Evolutionary conservation across 2,113 vertebrate species (phyloP), one percentile per base, ranked within the genome.

Genomic region (Hyperopisus bebe): DNA sequence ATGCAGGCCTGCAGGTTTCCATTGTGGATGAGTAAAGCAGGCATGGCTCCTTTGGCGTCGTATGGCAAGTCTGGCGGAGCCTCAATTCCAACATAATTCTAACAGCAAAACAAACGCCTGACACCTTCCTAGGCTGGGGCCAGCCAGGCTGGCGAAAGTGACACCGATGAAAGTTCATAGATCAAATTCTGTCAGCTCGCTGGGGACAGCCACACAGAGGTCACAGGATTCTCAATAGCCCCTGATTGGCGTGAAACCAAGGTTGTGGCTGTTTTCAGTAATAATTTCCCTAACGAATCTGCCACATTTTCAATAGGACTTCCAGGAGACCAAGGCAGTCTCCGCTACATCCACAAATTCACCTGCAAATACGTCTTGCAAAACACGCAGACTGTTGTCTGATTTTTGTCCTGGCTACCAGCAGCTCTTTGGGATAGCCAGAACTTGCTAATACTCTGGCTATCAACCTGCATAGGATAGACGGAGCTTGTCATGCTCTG

Each of bases 1-100:
- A 94, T 95, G 93, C 88, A 55, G 53, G 53, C 92, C 93, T 91
- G 91, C 87, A 89, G 90, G 91, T 95, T 95, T 95, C 93, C 95
- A 94, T 92, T 21, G 85, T 70, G 91, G 93, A 91, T 89, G 90
- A 91, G 27, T 62, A 86, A 90, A 87, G 91, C 86, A 88, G 90
- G 87, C 92, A 93, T 92, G 92, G 91, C 92, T 91, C 50, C 53
- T 91, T 39, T 90, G 89, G 90, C 90, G 93, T 88, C 89, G 90
- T 21, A 5, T 80, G 88, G 87, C 90, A 89, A 88, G 90, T 91
- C 51, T 66, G 91, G 88, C 89, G 90, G 90, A 82, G 47, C 77
- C 90, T 74, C 89, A 62, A 92, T 92, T 93, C 92, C 92, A 91
- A 62, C 50, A 46, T 82, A 50, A 15, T 77, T 80, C 83, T 89